Evolutionary conservation across 2,888 invertebrate genomes (phyloP), one percentile per base, ranked within the genome.

Genomic region (Nipponacmea schrenckii): DNA sequence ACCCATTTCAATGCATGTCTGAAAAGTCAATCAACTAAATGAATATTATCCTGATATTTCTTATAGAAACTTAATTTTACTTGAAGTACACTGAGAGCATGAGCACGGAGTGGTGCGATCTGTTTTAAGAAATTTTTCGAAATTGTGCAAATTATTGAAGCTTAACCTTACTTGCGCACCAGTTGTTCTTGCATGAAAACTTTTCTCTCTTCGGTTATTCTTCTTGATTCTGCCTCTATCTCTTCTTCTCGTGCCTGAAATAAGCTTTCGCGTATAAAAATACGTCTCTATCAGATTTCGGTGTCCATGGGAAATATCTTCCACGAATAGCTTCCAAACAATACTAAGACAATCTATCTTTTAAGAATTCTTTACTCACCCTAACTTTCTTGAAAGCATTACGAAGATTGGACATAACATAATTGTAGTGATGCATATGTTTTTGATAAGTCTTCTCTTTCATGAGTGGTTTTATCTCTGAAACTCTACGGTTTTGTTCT

Each of bases 1-100:
- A 45, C 71, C 69, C 70, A 70, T 50, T 71, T 72, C n/a, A 14
- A 63, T 7, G 67, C 65, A 20, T 69, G 39, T 65, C 71, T 71
- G 46, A 4, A 20, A 39, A 17, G 20, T 39, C n/a, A 66, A 48
- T n/a, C 7, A 39, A 39, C 5, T 10, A 10, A 39, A 10, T 39
- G 4, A 10, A 39, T 10, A 39, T 39, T 39, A 39, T 39, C 39
- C 10, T 39, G 39, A n/a, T n/a, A n/a, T n/a, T n/a, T n/a, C n/a
- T n/a, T n/a, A n/a, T n/a, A n/a, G n/a, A n/a, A n/a, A n/a, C n/a
- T n/a, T n/a, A n/a, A n/a, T n/a, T n/a, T n/a, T n/a, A n/a, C n/a
- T n/a, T n/a, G n/a, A n/a, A n/a, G n/a, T n/a, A n/a, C n/a, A n/a
- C n/a, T n/a, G n/a, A n/a, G n/a, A n/a, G n/a, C n/a, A n/a, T n/a